phyloP scores from a whole-genome alignment of 2,797 vertebrate species.

The Coilia nasus region DNA sequence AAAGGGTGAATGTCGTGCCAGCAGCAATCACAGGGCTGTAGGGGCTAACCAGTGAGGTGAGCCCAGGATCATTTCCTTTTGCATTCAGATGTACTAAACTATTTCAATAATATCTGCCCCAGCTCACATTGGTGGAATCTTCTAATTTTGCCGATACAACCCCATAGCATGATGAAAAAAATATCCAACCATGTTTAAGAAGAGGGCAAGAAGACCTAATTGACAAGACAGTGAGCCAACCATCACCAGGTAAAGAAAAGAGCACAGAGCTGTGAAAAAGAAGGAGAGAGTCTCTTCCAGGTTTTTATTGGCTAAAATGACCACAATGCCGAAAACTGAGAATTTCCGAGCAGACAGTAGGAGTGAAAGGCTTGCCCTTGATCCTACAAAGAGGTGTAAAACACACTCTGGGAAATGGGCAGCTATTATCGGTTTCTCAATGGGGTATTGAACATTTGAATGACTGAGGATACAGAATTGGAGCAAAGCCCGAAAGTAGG shows the following conservation, averaged over 20 bases:
- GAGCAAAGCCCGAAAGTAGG: neutral
- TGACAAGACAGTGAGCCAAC: neutral
- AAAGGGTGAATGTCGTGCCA: neutral
- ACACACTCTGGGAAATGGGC: neutral
- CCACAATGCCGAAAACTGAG: neutral
- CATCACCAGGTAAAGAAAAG: neutral
- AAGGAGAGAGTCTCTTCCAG: neutral
- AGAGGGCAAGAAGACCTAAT: too few species aligned
- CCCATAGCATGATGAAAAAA: too few species aligned
- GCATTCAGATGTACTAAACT: too few species aligned
- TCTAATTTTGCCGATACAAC: too few species aligned
- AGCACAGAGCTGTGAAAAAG: neutral
- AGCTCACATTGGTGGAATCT: too few species aligned
- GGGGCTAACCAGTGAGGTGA: too few species aligned
- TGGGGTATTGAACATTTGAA: neutral
- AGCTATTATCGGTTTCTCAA: neutral
- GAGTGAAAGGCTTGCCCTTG: neutral
- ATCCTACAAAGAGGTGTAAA: neutral
- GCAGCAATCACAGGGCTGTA: neutral
- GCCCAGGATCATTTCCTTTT: too few species aligned
- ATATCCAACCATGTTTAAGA: too few species aligned
- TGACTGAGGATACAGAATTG: neutral
- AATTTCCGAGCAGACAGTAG: neutral
- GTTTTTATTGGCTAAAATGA: neutral
- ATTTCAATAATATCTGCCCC: too few species aligned